Evolutionary conservation across 53 echinoderm and acorn worm genomes (phyloP), one percentile per base, ranked within the genome.

Genomic region (Pentamera pediparva): DNA sequence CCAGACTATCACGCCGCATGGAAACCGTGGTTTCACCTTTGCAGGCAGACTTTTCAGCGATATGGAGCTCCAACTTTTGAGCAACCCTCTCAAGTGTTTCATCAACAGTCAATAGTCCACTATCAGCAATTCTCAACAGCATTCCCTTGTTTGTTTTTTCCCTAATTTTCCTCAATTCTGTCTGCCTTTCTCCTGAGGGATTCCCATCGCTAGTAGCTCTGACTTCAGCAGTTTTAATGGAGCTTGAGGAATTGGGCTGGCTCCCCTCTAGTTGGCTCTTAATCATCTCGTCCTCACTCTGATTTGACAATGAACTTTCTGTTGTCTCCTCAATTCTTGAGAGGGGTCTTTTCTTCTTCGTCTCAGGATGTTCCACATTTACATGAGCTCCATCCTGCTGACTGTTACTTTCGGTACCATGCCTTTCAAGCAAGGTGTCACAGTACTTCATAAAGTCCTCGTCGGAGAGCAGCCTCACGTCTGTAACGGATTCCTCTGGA

Each of bases 291-390:
- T 72, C 73, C 24, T 72, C 52, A 54, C 73, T 72, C 37, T 72
- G 73, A 32, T 45, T 30, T 12, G 67, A 67, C 13, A 67, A 13
- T 19, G 73, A 35, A 20, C 55, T 29, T 32, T 72, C 73, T 20
- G 73, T 72, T 0, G 54, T 54, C 33, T 72, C 73, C 34, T 72
- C 73, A 32, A 72, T 72, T 32, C 73, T 72, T 35, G 73, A 72
- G 26, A 72, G 73, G 20, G 52, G 31, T 49, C 70, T 15, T n/a
- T 47, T 72, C 36, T 72, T 54, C 13, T n/a, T n/a, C n/a, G n/a
- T n/a, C n/a, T n/a, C n/a, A n/a, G n/a, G n/a, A n/a, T n/a, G n/a
- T n/a, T n/a, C n/a, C n/a, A n/a, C n/a, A n/a, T n/a, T n/a, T n/a
- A n/a, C n/a, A n/a, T n/a, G n/a, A n/a, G n/a, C n/a, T n/a, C n/a